Evolutionary conservation across 2,797 vertebrate species (phyloP), one percentile per base, ranked within the genome.

Genomic region (Gorsachius magnificus): DNA sequence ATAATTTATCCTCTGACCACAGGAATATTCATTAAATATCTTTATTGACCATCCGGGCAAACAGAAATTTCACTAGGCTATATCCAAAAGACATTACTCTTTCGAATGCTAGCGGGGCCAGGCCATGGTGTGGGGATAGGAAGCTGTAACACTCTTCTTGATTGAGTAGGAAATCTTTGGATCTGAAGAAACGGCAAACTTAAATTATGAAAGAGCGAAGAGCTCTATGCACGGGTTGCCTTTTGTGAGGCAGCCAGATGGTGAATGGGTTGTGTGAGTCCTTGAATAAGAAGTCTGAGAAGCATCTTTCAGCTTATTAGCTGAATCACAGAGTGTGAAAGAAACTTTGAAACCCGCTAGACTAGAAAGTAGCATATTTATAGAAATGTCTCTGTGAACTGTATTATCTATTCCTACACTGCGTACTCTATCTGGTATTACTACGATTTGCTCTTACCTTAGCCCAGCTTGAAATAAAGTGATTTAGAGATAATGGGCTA

Each of bases 301-400:
- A 93, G 91, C 84, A 93, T 91, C 95, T 97, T 94, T 94, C 94
- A 96, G 94, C 94, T 96, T 97, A 96, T 95, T 97, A 97, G 79
- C 84, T 96, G 96, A 96, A 97, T 96, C 96, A 94, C 78, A 85
- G 84, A 81, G 92, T 96, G 92, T 96, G 96, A 97, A 97, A 96
- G 95, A 96, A 97, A 94, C 91, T 96, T 96, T 79, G 85, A 94
- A 96, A 95, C 91, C 91, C 95, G 94, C 95, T 93, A 97, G 96
- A 96, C 96, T 97, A 93, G 91, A 95, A 96, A 96, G 94, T n/a
- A 91, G 61, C 72, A 50, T 97, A 96, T 97, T 96, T 96, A 94
- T 96, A 96, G 92, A 94, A 95, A 92, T 0, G 0, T 89, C 65
- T 93, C 77, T 87, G 61, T 94, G 91, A 91, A 81, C 81, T 71